Base-by-base conservation (phyloP, 53 echinoderm and acorn worm species). In the Astropecten irregularis region DNA sequence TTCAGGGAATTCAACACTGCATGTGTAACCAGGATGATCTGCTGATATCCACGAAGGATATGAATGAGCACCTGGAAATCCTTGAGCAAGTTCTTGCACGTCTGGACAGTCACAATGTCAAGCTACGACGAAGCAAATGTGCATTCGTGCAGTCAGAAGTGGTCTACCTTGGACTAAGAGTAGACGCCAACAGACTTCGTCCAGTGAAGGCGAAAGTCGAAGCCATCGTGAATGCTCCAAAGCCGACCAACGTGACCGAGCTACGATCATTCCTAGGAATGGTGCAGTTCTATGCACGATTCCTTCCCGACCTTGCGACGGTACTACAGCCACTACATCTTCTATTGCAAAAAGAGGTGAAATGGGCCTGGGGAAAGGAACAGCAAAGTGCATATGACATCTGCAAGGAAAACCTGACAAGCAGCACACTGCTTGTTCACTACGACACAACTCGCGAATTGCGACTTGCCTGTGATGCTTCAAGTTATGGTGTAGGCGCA, bases 1-100 rank as follows among this genome's bases (percentile, higher is more conserved):
- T 90, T 37, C 77, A 69, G 15, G 90, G 90, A 16, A 70, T 90
- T 47, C 65, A 81, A 46, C 71, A 71, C 29, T 59, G 69, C 29
- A 9, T 90, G 40, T 90, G 90, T 40, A 82, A 86, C 49, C 90
- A 86, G 19, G 84, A 89, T 67, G 76, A 89, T 40, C 53, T 89
- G 0, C 39, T 83, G 33, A 76, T 89, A 3, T 37, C 66, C 10
- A 83, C 89, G 49, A 37, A 28, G 9, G 48, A 52, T 9, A 42
- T 40, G 14, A 66, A 83, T 16, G 66, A 83, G 26, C 73, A 89
- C 40, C 4, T 76, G 16, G 38, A 64, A 3, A 69, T 54, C 21
- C 1, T 25, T 38, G 69, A 68, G 22, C 44, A 46, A 15, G 49
- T 70, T n/a, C 53, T 72, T 21, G 19, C 51, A 53, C 34, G 52